phyloP scores from a whole-genome alignment of 2,113 vertebrate species.

The Nipponia nippon region DNA sequence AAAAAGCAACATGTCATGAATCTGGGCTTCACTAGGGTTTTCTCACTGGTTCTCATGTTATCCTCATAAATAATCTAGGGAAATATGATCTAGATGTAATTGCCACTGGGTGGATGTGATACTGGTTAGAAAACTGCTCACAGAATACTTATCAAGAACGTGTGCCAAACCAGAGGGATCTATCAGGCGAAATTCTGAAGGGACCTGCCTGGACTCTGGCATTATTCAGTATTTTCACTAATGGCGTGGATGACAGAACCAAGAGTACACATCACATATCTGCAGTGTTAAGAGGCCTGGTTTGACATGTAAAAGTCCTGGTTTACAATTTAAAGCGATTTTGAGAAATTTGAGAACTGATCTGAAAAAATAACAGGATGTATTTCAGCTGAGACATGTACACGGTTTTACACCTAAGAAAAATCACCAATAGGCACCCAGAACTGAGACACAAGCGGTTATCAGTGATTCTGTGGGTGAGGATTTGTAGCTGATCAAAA shows the following conservation, averaged over 20 bases:
- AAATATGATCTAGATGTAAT: not conserved
- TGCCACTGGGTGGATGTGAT: too few species aligned
- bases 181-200: not conserved
- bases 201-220: not conserved
- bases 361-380: not conserved
- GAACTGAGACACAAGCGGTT: not conserved
- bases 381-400: not conserved
- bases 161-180: not conserved
- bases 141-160: not conserved
- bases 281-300: not conserved
- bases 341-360: not conserved
- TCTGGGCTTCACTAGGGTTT: not conserved
- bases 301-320: not conserved
- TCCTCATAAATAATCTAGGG: not conserved
- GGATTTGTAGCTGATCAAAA: not conserved
- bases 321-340: not conserved
- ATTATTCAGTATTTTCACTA: not conserved
- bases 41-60: not conserved
- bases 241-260: not conserved
- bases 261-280: not conserved
- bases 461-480: not conserved
- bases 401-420: not conserved
- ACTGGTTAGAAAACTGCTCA: not conserved
- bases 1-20: not conserved
- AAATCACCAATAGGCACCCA: not conserved